Evolutionary conservation across 2,113 vertebrate genomes (phyloP).

Genomic region (Brachyhypopomus gauderio): DNA sequence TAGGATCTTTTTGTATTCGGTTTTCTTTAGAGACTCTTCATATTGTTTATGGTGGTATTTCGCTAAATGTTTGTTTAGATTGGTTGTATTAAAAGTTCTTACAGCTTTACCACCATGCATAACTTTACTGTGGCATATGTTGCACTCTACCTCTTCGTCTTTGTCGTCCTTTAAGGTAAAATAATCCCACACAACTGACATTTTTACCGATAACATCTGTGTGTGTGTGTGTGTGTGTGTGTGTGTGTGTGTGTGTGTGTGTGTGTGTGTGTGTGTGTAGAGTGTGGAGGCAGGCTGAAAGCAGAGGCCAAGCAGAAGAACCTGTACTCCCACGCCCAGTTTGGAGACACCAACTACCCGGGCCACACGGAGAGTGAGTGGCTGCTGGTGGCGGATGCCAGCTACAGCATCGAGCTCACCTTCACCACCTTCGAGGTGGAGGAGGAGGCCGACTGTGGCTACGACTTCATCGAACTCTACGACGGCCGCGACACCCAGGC

Average conservation of each 20-base stretch:
- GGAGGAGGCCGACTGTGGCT: conserved; percentile 96
- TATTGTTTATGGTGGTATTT: no score
- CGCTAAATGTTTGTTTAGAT: no score
- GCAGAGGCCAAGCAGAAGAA: conserved; percentile 86
- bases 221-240: neutral
- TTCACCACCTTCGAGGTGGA: conserved; percentile 96
- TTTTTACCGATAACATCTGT: no score
- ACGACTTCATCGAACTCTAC: conserved; percentile 92
- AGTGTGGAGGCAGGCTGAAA: conserved; percentile 91
- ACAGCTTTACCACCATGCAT: no score
- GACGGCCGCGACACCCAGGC: conserved; percentile 87
- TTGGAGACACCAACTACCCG: conserved; percentile 96
- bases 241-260: conserved; percentile 12
- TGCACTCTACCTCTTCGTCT: no score
- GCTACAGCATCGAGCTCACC: conserved; percentile 84
- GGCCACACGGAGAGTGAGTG: conserved; percentile 93
- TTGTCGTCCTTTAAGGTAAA: no score
- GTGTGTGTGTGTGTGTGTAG: conserved; percentile 66
- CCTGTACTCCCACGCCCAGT: conserved; percentile 94
- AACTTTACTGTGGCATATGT: no score
- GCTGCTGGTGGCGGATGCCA: conserved; percentile 83
- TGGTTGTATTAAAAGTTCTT: no score
- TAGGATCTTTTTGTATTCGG: no score
- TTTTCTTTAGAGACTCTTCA: no score
- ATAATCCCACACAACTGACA: no score